A percentile compares a stretch with the other conserved stretches of the same genome.
Evolutionary conservation across 2,888 invertebrate species (phyloP).

Genomic region (Cinara cedri): DNA sequence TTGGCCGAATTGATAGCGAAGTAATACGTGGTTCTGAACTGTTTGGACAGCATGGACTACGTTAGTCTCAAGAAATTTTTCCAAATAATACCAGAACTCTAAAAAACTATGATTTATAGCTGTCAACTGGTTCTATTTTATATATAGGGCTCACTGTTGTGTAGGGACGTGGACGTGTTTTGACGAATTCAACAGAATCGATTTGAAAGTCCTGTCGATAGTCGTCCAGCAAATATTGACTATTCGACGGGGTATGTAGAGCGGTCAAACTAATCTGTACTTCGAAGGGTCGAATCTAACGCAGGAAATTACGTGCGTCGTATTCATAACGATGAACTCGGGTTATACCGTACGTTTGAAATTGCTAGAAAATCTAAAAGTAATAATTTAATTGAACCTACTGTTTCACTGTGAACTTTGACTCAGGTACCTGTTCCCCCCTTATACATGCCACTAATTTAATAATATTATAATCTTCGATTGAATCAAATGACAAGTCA

Average conservation of each 20-base stretch:
- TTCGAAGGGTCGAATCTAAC: conserved; percentile 87
- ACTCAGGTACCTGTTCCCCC: too few species aligned
- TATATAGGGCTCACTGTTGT: conserved; percentile 82
- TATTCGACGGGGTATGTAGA: conserved; percentile 69
- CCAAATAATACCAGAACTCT: conserved; percentile 72
- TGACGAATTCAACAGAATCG: conserved; percentile 84
- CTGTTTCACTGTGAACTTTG: too few species aligned
- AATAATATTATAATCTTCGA: too few species aligned
- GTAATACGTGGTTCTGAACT: conserved; percentile 96
- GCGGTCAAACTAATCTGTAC: conserved; percentile 75
- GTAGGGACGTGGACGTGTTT: conserved; percentile 87
- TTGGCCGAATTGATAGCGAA: conserved; percentile 94
- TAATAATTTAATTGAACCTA: conserved; percentile 60
- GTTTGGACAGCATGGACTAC: conserved; percentile 91
- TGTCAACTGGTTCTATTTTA: too few species aligned
- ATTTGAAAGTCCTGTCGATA: conserved; percentile 81
- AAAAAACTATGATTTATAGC: too few species aligned
- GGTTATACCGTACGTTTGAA: conserved; percentile 94
- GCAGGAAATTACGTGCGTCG: conserved; percentile 84
- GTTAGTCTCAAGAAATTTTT: conserved; percentile 95
- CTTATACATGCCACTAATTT: too few species aligned
- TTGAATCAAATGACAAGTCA: too few species aligned
- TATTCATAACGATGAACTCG: conserved; percentile 93
- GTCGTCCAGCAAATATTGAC: conserved; percentile 83
- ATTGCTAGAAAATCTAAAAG: conserved; percentile 91